A percentile compares a stretch with the other conserved stretches of the same genome.
These are phyloP conservation scores for Philotrypesis tridentata DNA, from an alignment of 1,140 invertebrate genomes.

Conservation along the genomic window DNA sequence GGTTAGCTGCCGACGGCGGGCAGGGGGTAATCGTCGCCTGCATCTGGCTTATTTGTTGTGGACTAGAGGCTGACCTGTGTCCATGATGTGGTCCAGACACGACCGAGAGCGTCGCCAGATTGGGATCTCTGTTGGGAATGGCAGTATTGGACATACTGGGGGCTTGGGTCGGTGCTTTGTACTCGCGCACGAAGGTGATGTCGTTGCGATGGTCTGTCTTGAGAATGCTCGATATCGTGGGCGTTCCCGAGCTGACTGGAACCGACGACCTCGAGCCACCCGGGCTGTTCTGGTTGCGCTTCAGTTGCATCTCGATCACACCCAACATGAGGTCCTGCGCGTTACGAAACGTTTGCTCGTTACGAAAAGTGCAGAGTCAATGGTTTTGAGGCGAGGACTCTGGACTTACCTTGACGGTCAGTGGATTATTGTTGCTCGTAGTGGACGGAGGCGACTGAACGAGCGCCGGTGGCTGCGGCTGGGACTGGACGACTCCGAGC, in stretches of 20 bases:
- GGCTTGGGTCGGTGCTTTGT: constrained; percentile 60
- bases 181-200: constrained; percentile 75
- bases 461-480: constrained; percentile 65
- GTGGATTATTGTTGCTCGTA: constrained; percentile 71
- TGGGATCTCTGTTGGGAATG: constrained; percentile 72
- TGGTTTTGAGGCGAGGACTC: not conserved
- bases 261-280: constrained; percentile 60
- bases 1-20: constrained; percentile 63
- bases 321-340: constrained; percentile 80
- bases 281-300: constrained; percentile 77
- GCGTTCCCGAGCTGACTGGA: constrained; percentile 73
- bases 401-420: constrained; percentile 76
- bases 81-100: constrained; percentile 72
- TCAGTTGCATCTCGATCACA: constrained; percentile 83
- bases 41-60: constrained; percentile 74
- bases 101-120: constrained; percentile 81
- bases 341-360: not conserved
- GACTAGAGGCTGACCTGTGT: constrained; percentile 67
- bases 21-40: constrained; percentile 81
- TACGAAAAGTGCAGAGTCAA: no score
- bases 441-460: constrained; percentile 73
- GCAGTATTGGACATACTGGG: constrained; percentile 62
- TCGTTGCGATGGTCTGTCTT: constrained; percentile 75
- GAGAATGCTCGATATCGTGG: constrained; percentile 80
- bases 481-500: constrained; percentile 54